Evolutionary conservation across 1,140 invertebrate species (phyloP).

Genomic region (Homalodisca vitripennis): DNA sequence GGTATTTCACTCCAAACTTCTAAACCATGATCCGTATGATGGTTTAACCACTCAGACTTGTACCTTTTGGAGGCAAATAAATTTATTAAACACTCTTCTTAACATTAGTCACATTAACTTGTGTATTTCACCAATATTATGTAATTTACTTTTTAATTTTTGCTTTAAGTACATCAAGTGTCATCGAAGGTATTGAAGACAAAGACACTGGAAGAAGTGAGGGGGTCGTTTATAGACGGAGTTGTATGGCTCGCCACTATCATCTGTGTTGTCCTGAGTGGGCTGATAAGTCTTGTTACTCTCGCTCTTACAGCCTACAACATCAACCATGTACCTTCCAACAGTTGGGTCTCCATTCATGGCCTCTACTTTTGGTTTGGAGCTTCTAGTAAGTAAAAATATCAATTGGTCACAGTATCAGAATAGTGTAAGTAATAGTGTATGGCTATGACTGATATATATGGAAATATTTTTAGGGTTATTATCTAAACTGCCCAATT

Average conservation of each 20-base stretch:
- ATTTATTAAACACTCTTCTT: no score
- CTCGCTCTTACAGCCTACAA: conserved; percentile 4
- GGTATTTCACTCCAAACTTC: no score
- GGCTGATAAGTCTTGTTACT: not conserved
- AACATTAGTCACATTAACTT: no score
- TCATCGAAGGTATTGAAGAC: no score
- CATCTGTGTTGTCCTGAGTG: not conserved
- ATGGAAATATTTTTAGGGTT: not conserved
- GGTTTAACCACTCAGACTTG: no score
- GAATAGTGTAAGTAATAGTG: not conserved
- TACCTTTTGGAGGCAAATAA: no score
- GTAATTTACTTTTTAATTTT: no score
- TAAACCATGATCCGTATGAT: no score
- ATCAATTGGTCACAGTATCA: not conserved
- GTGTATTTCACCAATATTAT: no score
- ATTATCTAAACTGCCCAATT: not conserved
- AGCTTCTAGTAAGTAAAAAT: not conserved
- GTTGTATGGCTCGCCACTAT: not conserved
- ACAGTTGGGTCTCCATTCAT: not conserved
- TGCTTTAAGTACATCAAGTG: no score
- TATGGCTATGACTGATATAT: not conserved
- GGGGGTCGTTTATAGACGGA: not conserved
- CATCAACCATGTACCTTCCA: not conserved
- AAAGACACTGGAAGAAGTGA: not conserved
- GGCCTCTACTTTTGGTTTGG: conserved; percentile 10